phyloP scores from a whole-genome alignment of 2,797 vertebrate genomes.

The Notamacropus eugenii region DNA sequence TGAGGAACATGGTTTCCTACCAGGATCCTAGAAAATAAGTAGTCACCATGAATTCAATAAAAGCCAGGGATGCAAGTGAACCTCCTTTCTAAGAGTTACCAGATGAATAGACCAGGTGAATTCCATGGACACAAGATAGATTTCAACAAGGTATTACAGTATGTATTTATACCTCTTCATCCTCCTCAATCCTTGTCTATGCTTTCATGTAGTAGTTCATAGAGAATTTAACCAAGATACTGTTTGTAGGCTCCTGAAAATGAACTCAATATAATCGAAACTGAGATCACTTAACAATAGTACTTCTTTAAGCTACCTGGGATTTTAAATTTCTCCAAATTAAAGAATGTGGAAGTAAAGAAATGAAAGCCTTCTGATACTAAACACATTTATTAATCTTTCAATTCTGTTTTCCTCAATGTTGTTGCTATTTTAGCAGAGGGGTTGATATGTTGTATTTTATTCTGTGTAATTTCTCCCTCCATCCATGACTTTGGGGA shows the following conservation, averaged over 20 bases:
- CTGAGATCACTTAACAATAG: background rate
- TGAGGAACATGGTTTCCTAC: background rate
- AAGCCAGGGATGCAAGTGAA: background rate
- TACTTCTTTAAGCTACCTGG: background rate
- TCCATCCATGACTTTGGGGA: background rate
- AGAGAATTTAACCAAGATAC: background rate
- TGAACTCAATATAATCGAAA: background rate
- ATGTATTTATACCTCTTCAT: background rate
- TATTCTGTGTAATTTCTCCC: background rate
- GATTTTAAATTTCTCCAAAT: background rate
- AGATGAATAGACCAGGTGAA: background rate
- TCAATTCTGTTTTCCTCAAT: background rate
- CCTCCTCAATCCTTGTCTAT: background rate
- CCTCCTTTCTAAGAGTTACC: background rate
- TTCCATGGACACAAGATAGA: background rate
- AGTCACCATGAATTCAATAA: background rate
- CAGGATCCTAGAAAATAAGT: background rate
- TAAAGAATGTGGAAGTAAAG: no score
- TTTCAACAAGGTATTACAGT: background rate
- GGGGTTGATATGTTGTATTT: background rate
- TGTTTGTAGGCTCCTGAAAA: background rate
- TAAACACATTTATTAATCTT: background rate
- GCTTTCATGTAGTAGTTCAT: background rate
- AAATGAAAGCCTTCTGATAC: background rate
- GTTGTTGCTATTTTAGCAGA: background rate